Evolutionary conservation across 2,797 vertebrate species (phyloP).

Genomic region (Apodemus agrarius): DNA sequence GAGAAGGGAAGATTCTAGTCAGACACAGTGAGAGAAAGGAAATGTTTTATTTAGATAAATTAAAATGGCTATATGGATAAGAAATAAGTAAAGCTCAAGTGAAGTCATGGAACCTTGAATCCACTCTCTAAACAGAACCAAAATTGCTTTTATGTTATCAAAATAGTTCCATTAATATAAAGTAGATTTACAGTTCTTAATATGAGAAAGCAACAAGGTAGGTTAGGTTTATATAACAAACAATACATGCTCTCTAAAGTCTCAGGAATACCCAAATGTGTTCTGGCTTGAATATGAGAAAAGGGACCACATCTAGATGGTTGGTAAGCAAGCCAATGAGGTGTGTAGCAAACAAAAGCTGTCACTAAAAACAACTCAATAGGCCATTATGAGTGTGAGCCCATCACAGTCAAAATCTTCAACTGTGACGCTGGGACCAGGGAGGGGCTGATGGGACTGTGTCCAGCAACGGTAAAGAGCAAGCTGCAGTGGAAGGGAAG

Average conservation of each 20-base stretch:
- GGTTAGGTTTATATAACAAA: conserved; percentile 75
- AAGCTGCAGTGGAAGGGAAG: neutral
- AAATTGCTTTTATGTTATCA: conserved; percentile 68
- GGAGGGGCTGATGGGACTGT: neutral
- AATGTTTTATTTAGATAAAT: conserved; percentile 83
- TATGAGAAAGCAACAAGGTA: conserved; percentile 78
- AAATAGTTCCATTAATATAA: conserved; percentile 63
- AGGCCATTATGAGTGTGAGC: conserved; percentile 70
- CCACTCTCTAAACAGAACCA: conserved; percentile 49
- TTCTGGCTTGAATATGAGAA: conserved; percentile 68
- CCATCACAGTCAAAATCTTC: conserved; percentile 70
- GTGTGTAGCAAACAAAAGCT: conserved; percentile 76
- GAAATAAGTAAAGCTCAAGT: conserved; percentile 66
- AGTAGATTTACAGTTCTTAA: conserved; percentile 76
- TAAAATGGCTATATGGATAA: conserved; percentile 72
- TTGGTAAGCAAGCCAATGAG: conserved; percentile 76
- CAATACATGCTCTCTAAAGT: conserved; percentile 68
- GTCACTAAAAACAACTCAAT: conserved; percentile 76
- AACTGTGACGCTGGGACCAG: conserved; percentile 67
- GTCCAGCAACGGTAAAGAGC: conserved; percentile 35
- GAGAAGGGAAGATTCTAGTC: neutral
- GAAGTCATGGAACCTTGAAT: conserved; percentile 59
- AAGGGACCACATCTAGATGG: conserved; percentile 64
- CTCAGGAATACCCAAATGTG: conserved; percentile 71
- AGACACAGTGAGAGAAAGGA: conserved; percentile 69